Evolutionary conservation across 2,888 invertebrate species (phyloP), one percentile per base, ranked within the genome.

Genomic region (Epirrita christyi): DNA sequence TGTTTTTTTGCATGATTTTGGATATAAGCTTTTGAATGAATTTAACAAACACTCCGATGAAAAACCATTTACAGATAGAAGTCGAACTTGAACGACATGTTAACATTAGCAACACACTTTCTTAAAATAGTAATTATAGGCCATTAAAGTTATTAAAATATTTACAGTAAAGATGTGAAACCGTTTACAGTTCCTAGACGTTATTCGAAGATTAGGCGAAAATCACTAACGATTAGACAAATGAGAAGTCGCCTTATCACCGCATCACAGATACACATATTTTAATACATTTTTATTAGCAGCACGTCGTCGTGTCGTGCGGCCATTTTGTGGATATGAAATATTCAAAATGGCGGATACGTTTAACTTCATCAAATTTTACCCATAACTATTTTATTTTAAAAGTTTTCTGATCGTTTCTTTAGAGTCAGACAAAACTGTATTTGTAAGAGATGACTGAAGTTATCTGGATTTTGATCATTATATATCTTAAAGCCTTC

Each of bases 121-220:
- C 83, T 81, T 81, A 83, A 79, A 81, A 80, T 77, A 76, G 75
- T 84, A 85, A 76, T 91, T 87, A 76, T 91, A 90, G 89, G 89
- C 90, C 89, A 84, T 88, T 82, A 81, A 85, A 85, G 73, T 85
- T 83, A 85, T 73, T 83, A 87, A 85, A 87, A 88, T 91, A 91
- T 91, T 84, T 91, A 91, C 91, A 91, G 76, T 88, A 87, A 87
- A 83, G 84, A 85, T 80, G 81, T 73, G 83, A 85, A 85, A 86
- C 83, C 78, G 83, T 85, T 85, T 82, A 86, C 85, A 88, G 84
- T 85, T 87, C 77, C 83, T 80, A 76, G 81, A 88, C 75, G 81
- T 83, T 86, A 85, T 78, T 86, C 79, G 80, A 88, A 90, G 81
- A 86, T 88, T 90, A 88, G 84, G 84, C 88, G 82, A 88, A 86